Evolutionary conservation across 1,140 invertebrate species (phyloP).

Genomic region (Orussus abietinus): DNA sequence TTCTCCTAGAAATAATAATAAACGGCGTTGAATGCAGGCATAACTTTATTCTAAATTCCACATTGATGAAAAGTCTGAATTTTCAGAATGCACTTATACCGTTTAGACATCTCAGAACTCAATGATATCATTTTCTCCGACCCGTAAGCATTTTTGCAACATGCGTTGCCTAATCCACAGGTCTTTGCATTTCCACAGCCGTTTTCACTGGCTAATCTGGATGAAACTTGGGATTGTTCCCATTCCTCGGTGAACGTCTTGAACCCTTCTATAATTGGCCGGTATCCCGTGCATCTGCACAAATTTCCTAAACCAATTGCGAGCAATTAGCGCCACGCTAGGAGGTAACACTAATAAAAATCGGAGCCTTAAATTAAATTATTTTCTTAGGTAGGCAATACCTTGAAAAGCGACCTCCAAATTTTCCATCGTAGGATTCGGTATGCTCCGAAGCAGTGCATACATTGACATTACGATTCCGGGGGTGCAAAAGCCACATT

Average conservation of each 20-base stretch:
- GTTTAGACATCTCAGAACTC: no score
- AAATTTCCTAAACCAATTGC: slow-evolving; percentile 78
- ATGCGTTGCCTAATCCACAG: slow-evolving; percentile 62
- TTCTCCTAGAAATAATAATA: no score
- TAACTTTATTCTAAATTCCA: no score
- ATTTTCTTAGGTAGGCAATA: no score
- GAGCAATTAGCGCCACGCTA: no score
- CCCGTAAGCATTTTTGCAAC: slow-evolving; percentile 51
- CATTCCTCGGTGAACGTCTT: slow-evolving; percentile 80
- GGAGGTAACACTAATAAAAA: no score
- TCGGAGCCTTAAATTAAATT: no score
- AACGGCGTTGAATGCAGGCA: no score
- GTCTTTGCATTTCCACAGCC: slow-evolving; percentile 33
- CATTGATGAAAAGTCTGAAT: no score
- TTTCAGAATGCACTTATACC: no score
- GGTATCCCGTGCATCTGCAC: slow-evolving; percentile 87
- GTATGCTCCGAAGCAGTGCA: slow-evolving; percentile 65
- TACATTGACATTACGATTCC: slow-evolving; percentile 96
- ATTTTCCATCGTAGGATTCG: slow-evolving; percentile 65
- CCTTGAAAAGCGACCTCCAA: slow-evolving; percentile 80
- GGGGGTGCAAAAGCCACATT: slow-evolving; percentile 89
- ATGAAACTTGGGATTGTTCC: slow-evolving; percentile 50
- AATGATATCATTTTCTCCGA: no score
- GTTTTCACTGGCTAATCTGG: slow-evolving; percentile 18
- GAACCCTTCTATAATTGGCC: slow-evolving; percentile 85